These are phyloP conservation scores for Anomalospiza imberbis DNA, from an alignment of 2,797 vertebrate species.

Conservation along the genomic window DNA sequence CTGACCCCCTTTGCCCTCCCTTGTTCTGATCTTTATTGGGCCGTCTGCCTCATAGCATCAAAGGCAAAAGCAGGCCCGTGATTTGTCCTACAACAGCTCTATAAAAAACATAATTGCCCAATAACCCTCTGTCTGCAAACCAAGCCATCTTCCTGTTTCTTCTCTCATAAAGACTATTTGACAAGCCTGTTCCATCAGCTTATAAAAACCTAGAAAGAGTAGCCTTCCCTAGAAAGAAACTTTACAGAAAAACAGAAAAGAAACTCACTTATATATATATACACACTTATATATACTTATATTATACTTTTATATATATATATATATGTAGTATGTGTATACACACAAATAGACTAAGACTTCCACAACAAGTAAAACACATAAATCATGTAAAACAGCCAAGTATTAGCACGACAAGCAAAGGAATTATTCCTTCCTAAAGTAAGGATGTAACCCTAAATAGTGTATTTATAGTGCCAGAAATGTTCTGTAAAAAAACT, in stretches of 20 bases:
- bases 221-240: slow-evolving; percentile 57
- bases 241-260: background rate
- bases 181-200: slow-evolving; percentile 74
- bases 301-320: background rate
- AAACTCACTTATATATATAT: background rate
- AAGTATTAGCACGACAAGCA: background rate
- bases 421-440: background rate
- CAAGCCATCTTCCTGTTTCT: slow-evolving; percentile 81
- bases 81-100: slow-evolving; percentile 79
- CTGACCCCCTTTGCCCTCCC: slow-evolving; percentile 75
- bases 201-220: slow-evolving; percentile 70
- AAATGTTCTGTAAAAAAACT: background rate
- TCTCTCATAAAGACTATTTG: slow-evolving; percentile 77
- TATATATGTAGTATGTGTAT: background rate
- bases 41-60: slow-evolving; percentile 75
- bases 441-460: background rate
- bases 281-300: too few relatives aligned
- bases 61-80: slow-evolving; percentile 74
- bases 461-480: background rate
- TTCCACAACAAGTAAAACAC: background rate
- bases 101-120: slow-evolving; percentile 82
- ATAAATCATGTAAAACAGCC: background rate
- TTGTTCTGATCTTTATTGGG: slow-evolving; percentile 81
- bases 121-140: slow-evolving; percentile 78
- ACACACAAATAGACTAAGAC: background rate